A percentile compares a stretch with the other conserved stretches of the same genome.
phyloP scores from a whole-genome alignment of 1,140 invertebrate species.

The Papilio glaucus region DNA sequence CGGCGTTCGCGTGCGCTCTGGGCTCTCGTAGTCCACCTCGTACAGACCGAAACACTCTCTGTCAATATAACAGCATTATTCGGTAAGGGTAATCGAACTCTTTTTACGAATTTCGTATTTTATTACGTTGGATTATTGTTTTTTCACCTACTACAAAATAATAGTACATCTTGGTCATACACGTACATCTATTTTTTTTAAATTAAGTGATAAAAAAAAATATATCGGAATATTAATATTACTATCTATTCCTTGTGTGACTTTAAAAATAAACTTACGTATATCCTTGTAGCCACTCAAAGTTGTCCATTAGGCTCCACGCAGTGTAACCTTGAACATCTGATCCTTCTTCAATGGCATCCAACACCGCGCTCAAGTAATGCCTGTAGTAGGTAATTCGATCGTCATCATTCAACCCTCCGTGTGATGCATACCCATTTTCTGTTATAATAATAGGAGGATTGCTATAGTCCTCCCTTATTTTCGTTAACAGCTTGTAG shows the following conservation, averaged over 20 bases:
- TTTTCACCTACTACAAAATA: no score
- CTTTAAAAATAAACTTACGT: conserved; percentile 38
- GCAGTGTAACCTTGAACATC: conserved; percentile 59
- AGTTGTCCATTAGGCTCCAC: conserved; percentile 86
- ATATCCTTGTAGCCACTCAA: conserved; percentile 84
- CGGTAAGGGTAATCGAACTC: no score
- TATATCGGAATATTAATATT: no score
- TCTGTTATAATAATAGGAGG: conserved; percentile 62
- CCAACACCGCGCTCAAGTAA: conserved; percentile 70
- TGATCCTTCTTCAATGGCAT: conserved; percentile 69
- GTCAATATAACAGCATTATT: background rate
- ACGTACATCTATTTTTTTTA: no score
- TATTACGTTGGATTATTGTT: no score
- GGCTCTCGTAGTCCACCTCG: conserved; percentile 88
- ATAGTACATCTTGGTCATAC: no score
- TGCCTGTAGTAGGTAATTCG: conserved; percentile 76
- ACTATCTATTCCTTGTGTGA: background rate
- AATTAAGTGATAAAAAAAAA: background rate
- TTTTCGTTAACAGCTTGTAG: conserved; percentile 58
- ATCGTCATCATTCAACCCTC: conserved; percentile 59
- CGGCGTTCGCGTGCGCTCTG: conserved; percentile 85
- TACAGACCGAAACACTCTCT: conserved; percentile 86
- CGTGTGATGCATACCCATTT: conserved; percentile 67
- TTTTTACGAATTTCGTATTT: no score
- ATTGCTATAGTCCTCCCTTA: conserved; percentile 64